Percentiles rank a stretch among this genome's conserved stretches.
Evolutionary conservation across 1,140 invertebrate genomes (phyloP).

Genomic region (Drosophila ironensis): DNA sequence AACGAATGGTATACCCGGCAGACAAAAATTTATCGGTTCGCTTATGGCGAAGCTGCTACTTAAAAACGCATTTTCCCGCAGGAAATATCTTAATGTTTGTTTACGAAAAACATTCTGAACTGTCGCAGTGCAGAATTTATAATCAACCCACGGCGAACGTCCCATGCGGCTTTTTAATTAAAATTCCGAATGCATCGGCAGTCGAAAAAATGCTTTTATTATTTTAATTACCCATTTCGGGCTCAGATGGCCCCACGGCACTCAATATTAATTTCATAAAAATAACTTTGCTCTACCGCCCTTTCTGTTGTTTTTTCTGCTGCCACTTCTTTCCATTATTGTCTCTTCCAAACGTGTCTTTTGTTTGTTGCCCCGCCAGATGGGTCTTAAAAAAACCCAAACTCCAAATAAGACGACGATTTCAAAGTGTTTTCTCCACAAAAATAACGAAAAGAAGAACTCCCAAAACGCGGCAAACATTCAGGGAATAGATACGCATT

Average conservation of each 20-base stretch:
- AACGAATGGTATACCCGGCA: conserved; percentile 51
- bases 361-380: conserved; percentile 56
- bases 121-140: conserved; percentile 64
- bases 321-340: conserved; percentile 50
- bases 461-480: conserved; percentile 61
- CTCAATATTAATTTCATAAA: conserved; percentile 80
- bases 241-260: conserved; percentile 57
- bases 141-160: conserved; percentile 7
- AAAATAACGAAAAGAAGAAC: conserved; percentile 37
- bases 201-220: conserved; percentile 76
- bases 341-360: conserved; percentile 66
- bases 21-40: conserved; percentile 18
- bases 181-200: conserved; percentile 61
- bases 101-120: conserved; percentile 68
- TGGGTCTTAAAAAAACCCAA: conserved; percentile 24
- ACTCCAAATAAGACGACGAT: conserved; percentile 1
- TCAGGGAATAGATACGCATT: conserved; percentile 65
- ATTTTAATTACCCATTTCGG: conserved; percentile 78
- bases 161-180: conserved; percentile 70
- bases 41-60: conserved; percentile 36
- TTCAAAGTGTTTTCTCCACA: conserved; percentile 43
- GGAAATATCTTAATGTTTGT: conserved; percentile 61
- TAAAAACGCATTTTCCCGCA: conserved; percentile 60
- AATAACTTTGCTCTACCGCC: conserved; percentile 51
- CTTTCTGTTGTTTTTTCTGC: not conserved